Conservation (phyloP, 2,888 invertebrate species). For the Eristalinus aeneus region DNA sequence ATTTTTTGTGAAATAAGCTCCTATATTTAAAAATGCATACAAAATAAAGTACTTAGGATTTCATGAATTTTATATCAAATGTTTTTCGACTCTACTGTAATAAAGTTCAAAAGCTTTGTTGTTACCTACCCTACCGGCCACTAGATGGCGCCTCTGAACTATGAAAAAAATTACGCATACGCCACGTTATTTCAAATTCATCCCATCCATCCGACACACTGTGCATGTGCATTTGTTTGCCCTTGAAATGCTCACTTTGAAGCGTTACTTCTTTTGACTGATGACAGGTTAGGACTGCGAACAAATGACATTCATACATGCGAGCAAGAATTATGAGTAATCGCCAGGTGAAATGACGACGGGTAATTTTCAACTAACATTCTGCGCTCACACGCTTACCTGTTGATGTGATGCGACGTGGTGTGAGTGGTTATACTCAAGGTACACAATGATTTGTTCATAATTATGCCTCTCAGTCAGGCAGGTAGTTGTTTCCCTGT, state of each 20-base stretch:
- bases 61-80: background rate
- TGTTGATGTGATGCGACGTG: background rate
- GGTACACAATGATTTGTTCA: background rate
- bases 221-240: background rate
- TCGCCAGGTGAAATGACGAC: too few relatives aligned
- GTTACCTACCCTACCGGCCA: background rate
- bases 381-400: too few relatives aligned
- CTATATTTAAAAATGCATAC: too few relatives aligned
- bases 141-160: background rate
- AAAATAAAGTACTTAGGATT: too few relatives aligned
- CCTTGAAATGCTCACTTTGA: background rate
- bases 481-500: background rate
- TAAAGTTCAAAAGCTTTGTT: background rate
- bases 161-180: background rate
- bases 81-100: background rate
- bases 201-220: background rate
- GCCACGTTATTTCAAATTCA: background rate
- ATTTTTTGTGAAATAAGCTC: too few relatives aligned
- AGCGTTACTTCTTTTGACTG: background rate
- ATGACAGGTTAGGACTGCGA: background rate
- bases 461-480: background rate
- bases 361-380: too few relatives aligned
- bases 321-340: background rate
- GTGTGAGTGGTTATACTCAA: background rate
- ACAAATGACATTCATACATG: background rate